Evolutionary conservation across 2,797 vertebrate genomes (phyloP).

Genomic region (Schizothorax lantsangensis): DNA sequence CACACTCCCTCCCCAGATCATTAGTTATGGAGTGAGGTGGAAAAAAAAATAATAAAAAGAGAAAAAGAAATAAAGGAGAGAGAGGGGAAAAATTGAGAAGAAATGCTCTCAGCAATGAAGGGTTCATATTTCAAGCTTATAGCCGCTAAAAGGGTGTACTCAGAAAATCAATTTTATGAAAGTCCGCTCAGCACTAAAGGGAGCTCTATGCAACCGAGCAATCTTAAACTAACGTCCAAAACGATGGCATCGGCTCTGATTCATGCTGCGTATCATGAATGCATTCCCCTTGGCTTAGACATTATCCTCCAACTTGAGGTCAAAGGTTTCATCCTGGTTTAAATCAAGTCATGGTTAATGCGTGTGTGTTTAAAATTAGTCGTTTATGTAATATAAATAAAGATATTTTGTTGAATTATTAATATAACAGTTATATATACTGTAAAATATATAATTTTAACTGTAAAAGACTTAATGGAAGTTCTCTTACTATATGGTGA

Average conservation of each 20-base stretch:
- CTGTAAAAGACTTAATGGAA: neutral
- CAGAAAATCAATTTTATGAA: conserved; percentile 99
- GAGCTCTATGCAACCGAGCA: conserved; percentile 95
- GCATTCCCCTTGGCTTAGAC: conserved; percentile 87
- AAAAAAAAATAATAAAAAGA: conserved; percentile 40
- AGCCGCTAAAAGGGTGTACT: conserved; percentile 98
- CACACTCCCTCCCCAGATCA: conserved; percentile 92
- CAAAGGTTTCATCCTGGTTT: conserved; percentile 84
- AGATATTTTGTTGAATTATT: neutral
- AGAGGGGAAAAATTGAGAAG: conserved; percentile 64
- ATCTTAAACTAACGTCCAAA: conserved; percentile 94
- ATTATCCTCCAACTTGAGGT: conserved; percentile 88
- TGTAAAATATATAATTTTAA: neutral
- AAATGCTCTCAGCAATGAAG: conserved; percentile 97
- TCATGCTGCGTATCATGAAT: conserved; percentile 89
- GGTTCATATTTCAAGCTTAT: conserved; percentile 99
- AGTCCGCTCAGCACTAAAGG: conserved; percentile 96
- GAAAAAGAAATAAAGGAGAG: conserved; percentile 70
- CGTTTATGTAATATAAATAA: neutral
- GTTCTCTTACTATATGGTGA: neutral
- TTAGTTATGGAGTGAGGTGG: conserved; percentile 90
- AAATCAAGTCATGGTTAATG: conserved; percentile 81
- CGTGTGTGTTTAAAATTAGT: neutral
- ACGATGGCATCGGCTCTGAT: conserved; percentile 83
- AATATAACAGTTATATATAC: neutral